Percentiles rank a stretch among this genome's conserved stretches.
Evolutionary conservation across 2,888 invertebrate species (phyloP).

Genomic region (Uropetala carovei): DNA sequence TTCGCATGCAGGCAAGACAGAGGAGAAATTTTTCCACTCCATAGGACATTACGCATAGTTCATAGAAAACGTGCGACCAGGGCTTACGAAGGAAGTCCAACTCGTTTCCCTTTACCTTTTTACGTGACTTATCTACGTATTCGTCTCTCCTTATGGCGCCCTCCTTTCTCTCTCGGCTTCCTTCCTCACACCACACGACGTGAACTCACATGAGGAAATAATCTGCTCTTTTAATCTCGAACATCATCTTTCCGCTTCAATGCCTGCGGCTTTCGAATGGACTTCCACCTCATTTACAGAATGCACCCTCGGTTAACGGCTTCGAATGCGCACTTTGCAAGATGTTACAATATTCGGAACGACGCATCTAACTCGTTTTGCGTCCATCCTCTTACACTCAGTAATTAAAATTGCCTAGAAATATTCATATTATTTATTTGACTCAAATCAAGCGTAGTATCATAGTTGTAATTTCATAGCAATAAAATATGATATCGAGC

Average conservation of each 20-base stretch:
- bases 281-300: slow-evolving; percentile 12
- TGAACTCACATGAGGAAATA: slow-evolving; percentile 1
- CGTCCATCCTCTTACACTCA: background rate
- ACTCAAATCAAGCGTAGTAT: too few species aligned
- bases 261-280: slow-evolving; percentile 11
- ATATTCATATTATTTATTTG: too few species aligned
- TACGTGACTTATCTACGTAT: too few species aligned
- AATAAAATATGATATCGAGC: too few species aligned
- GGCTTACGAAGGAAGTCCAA: too few species aligned
- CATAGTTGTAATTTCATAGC: too few species aligned
- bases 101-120: too few species aligned
- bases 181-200: background rate
- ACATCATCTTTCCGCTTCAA: slow-evolving; percentile 1
- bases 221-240: background rate
- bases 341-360: background rate
- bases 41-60: too few species aligned
- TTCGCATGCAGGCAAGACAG: too few species aligned
- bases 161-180: background rate
- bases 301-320: slow-evolving; percentile 10
- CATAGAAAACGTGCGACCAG: too few species aligned
- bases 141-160: background rate
- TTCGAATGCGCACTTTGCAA: background rate
- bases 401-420: too few species aligned
- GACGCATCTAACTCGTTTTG: background rate
- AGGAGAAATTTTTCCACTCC: too few species aligned